Evolutionary conservation across 1,140 invertebrate species (phyloP).

Genomic region (Calephelis nemesis): DNA sequence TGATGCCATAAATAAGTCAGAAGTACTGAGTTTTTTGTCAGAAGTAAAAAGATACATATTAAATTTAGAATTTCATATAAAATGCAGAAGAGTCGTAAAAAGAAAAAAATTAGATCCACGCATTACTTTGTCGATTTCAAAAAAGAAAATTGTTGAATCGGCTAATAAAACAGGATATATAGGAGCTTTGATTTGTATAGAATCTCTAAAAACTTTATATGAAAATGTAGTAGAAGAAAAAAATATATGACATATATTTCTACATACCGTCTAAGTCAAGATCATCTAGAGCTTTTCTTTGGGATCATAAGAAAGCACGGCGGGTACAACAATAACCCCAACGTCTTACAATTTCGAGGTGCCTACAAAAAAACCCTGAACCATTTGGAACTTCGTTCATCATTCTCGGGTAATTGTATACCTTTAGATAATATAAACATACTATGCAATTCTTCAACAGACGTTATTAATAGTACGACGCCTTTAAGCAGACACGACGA

Average conservation of each 20-base stretch:
- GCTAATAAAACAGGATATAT: slow-evolving; percentile 32
- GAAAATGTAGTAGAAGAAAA: slow-evolving; percentile 25
- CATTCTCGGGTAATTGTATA: no score
- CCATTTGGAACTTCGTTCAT: no score
- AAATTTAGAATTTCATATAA: neutral
- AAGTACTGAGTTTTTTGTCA: slow-evolving; percentile 21
- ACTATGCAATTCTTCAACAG: no score
- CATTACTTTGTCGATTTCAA: slow-evolving; percentile 26
- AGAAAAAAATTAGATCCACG: slow-evolving; percentile 2
- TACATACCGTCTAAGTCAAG: no score
- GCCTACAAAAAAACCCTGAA: no score
- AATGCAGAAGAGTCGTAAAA: slow-evolving; percentile 24
- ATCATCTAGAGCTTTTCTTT: no score
- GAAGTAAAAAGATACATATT: slow-evolving; percentile 24
- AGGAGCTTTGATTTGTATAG: slow-evolving; percentile 30
- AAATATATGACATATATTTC: slow-evolving; percentile 8
- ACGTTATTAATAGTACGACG: slow-evolving; percentile 1
- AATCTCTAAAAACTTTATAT: slow-evolving; percentile 27
- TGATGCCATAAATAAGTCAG: neutral
- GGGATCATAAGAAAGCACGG: no score
- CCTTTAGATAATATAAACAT: no score
- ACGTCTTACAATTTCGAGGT: no score
- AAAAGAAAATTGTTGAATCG: slow-evolving; percentile 25
- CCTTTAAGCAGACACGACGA: slow-evolving; percentile 18
- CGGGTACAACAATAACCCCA: no score